Conservation (phyloP, 2,797 vertebrate genomes). For the Pangasius sanitwongsei region DNA sequence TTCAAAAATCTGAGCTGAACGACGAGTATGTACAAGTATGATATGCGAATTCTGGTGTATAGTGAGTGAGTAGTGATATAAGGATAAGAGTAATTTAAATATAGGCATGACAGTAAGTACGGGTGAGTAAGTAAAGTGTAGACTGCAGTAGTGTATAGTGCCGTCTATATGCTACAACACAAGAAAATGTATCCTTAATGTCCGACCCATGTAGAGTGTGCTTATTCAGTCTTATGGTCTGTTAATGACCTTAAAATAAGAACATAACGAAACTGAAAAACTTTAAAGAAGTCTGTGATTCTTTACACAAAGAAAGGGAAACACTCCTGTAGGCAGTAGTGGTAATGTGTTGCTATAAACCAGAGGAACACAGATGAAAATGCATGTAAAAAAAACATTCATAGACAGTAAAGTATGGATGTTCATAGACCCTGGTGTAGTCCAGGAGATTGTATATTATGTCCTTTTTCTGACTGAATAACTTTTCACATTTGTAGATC, state of each 20-base stretch:
- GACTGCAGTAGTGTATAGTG: not conserved
- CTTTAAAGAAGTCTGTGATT: not conserved
- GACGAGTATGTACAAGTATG: not conserved
- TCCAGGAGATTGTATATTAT: not conserved
- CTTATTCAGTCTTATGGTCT: not conserved
- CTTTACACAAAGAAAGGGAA: not conserved
- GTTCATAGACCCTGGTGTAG: not conserved
- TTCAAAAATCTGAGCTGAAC: not conserved
- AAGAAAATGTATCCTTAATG: not conserved
- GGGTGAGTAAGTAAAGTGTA: not conserved
- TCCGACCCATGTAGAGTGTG: not conserved
- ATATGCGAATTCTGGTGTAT: not conserved
- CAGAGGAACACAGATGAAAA: not conserved
- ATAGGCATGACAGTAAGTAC: not conserved
- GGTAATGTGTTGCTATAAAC: not conserved
- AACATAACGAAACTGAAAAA: not conserved
- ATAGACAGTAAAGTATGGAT: not conserved
- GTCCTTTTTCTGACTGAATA: not conserved
- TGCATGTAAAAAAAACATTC: not conserved
- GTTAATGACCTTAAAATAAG: not conserved
- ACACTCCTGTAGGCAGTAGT: not conserved
- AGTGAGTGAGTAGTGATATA: not conserved
- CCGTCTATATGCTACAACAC: not conserved
- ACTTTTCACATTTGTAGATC: conserved; percentile 57
- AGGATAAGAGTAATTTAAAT: not conserved